A percentile compares a stretch with the other conserved stretches of the same genome.
These are phyloP conservation scores for Rhingia campestris DNA, from an alignment of 2,888 invertebrate species.

Conservation along the genomic window DNA sequence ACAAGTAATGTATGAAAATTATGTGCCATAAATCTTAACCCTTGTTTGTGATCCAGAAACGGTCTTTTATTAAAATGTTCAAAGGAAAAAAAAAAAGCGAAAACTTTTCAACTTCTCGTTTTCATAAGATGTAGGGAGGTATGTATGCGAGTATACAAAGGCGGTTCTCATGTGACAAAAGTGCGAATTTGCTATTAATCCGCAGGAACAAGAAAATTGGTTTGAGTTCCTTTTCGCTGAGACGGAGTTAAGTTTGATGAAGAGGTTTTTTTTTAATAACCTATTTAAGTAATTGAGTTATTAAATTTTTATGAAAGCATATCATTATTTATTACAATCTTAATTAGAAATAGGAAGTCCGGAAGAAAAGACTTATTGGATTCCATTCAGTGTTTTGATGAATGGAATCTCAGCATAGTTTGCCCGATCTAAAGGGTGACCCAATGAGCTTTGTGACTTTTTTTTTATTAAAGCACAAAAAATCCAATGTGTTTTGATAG, in stretches of 20 bases:
- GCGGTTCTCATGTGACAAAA: conserved; percentile 13
- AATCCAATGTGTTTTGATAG: no score
- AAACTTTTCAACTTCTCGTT: conserved; percentile 32
- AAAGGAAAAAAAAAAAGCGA: conserved; percentile 11
- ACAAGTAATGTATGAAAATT: conserved; percentile 54
- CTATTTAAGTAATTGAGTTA: background rate
- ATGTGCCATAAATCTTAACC: conserved; percentile 61
- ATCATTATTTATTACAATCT: no score
- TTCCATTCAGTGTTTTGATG: no score
- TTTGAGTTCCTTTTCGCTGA: background rate
- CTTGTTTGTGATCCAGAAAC: conserved; percentile 45
- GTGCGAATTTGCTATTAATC: background rate
- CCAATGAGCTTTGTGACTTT: no score
- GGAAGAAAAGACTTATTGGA: no score
- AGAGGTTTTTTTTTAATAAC: background rate
- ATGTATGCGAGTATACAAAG: background rate
- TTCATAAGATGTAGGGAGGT: background rate
- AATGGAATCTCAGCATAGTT: no score
- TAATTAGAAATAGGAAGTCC: no score
- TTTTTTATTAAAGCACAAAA: no score
- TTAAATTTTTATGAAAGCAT: background rate
- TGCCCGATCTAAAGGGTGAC: no score
- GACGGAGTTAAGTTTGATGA: background rate
- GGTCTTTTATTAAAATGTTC: conserved; percentile 56
- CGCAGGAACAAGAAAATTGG: no score